A percentile compares a stretch with the other conserved stretches of the same genome.
Conservation (phyloP, 2,888 invertebrate species). For the Drosophila formosana region DNA sequence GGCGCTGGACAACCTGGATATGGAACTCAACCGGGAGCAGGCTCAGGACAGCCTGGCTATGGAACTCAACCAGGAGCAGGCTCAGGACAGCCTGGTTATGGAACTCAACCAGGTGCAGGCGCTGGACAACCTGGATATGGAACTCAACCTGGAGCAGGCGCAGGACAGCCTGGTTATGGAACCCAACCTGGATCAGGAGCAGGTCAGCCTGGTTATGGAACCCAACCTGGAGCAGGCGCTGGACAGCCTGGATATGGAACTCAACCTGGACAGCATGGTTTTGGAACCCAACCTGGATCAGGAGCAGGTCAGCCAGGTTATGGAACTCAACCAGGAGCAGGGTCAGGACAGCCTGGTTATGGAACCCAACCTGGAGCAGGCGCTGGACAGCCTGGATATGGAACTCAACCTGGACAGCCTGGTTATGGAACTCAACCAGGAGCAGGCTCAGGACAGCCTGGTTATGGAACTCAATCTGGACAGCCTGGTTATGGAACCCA, state of each 20-base stretch:
- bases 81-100: constrained; percentile 24
- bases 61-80: constrained; percentile 6
- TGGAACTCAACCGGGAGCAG: constrained; percentile 11
- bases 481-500: constrained; percentile 16
- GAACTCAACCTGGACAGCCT: constrained; percentile 20
- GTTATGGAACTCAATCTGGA: constrained; percentile 17
- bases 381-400: constrained; percentile 24
- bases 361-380: constrained; percentile 16
- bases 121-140: constrained; percentile 8
- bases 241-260: constrained; percentile 12
- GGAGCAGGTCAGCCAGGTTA: constrained; percentile 19
- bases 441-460: constrained; percentile 6
- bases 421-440: constrained; percentile 18
- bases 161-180: neutral
- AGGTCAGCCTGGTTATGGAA: neutral
- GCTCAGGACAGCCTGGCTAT: constrained; percentile 8
- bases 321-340: constrained; percentile 14
- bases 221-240: constrained; percentile 24
- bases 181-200: constrained; percentile 3
- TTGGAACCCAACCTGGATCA: constrained; percentile 5
- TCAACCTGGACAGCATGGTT: constrained; percentile 16
- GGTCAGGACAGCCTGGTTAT: neutral
- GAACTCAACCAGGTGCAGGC: constrained; percentile 22
- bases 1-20: constrained; percentile 19
- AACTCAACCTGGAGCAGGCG: neutral